Evolutionary conservation across 2,888 invertebrate genomes (phyloP), one percentile per base, ranked within the genome.

Genomic region (Thera obeliscata): DNA sequence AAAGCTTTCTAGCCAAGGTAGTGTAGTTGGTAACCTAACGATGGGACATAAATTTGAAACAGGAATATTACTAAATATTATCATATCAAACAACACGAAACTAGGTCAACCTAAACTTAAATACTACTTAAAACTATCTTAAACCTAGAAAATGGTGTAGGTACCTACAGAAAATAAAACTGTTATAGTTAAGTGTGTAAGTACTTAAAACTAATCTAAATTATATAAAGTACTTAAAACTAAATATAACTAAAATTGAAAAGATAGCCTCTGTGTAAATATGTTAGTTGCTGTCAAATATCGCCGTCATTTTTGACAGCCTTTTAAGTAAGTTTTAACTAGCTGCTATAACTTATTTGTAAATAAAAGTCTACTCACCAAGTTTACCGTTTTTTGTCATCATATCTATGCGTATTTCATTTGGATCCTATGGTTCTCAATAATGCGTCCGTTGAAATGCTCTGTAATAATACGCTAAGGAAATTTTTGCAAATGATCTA

Each of bases 361-460:
- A 9, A 8, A 38, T 46, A 0, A 11, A 38, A 33, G 6, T 56
- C n/a, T 35, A 74, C 71, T 74, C 62, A 74, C 74, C 72, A 38
- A 61, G 22, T 2, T 33, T 46, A 46, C 8, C 9, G 2, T n/a
- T 43, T 22, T 9, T 1, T 33, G n/a, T 43, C 22, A 3, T 41
- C 48, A 46, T 50, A n/a, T 46, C 48, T 61, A 70, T 0, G 67
- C 58, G 54, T 73, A 73, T 33, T 62, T 67, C 9, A 73, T 64
- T 48, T 73, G 70, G 8, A 76, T 68, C 5, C 63, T 35, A 43
- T 66, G 56, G 1, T 72, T 72, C 2, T 73, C 74, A 9, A 76
- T 66, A 12, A 61, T 69, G 11, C 57, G 50, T 9, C 73, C 72
- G 55, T 76, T 67, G 57, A 68, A 74, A 2, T 59, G 46, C 6